Conservation (phyloP, 2,797 vertebrate species). For the Rhinophrynus dorsalis region DNA sequence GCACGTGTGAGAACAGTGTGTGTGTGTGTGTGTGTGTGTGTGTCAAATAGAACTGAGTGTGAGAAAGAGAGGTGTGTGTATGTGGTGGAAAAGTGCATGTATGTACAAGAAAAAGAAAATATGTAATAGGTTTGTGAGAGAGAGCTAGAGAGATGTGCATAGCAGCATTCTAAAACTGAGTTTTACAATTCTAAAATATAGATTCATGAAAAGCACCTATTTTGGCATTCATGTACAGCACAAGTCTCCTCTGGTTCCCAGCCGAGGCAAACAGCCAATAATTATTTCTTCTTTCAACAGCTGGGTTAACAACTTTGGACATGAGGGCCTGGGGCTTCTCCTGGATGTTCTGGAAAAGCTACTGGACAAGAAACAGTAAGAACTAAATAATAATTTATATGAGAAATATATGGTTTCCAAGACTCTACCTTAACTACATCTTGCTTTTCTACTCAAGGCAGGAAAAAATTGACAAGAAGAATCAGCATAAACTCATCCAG, state of each 20-base stretch:
- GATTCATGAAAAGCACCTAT: too few relatives aligned
- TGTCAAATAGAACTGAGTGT: too few relatives aligned
- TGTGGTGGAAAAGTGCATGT: too few relatives aligned
- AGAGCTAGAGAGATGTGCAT: too few relatives aligned
- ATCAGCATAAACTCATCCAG: constrained; percentile 97
- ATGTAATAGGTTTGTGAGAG: too few relatives aligned
- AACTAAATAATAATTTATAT: constrained; percentile 20
- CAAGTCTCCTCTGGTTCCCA: background rate
- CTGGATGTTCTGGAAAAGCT: constrained; percentile 90
- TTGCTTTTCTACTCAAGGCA: constrained; percentile 72
- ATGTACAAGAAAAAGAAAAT: too few relatives aligned
- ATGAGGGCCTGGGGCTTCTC: constrained; percentile 95
- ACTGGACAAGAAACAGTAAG: constrained; percentile 97
- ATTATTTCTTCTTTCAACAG: constrained; percentile 59
- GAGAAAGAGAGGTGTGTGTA: too few relatives aligned
- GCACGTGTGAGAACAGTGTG: too few relatives aligned
- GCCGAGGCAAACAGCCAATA: background rate
- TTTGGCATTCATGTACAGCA: background rate
- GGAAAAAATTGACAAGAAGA: constrained; percentile 93
- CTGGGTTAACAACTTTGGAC: constrained; percentile 98
- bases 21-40: too few relatives aligned
- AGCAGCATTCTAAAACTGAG: too few relatives aligned
- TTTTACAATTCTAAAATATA: too few relatives aligned
- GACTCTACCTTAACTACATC: background rate
- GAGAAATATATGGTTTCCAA: background rate